Percentiles rank a stretch among this genome's conserved stretches.
These are phyloP conservation scores for Porites australiensis DNA, from an alignment of 64 coral and sea anemone species.

Conservation along the genomic window DNA sequence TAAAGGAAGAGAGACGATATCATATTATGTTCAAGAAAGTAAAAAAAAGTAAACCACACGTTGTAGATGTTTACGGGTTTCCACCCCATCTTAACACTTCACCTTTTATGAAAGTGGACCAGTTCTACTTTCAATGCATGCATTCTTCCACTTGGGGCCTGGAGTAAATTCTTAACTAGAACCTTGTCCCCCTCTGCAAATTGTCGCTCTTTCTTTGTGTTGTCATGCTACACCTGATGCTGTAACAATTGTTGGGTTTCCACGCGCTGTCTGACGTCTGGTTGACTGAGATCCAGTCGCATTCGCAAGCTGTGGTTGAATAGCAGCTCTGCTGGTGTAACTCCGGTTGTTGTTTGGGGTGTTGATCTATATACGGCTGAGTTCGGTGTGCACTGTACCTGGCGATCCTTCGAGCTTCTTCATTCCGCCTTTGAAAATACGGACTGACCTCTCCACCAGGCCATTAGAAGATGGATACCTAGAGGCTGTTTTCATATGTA, in stretches of 20 bases:
- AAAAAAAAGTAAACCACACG: no score
- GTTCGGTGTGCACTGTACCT: not conserved
- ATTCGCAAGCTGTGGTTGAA: not conserved
- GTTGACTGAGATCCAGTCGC: not conserved
- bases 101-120: not conserved
- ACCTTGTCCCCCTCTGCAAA: not conserved
- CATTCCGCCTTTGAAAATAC: not conserved
- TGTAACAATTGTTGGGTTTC: not conserved
- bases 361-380: not conserved
- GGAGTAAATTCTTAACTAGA: not conserved
- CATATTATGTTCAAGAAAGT: no score
- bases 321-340: not conserved
- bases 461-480: not conserved
- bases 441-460: not conserved
- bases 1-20: no score
- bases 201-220: not conserved
- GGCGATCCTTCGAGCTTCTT: not conserved
- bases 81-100: conserved; percentile 10
- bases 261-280: not conserved
- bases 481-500: conserved; percentile 19
- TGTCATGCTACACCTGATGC: not conserved
- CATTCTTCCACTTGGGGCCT: not conserved
- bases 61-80: no score
- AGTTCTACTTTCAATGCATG: not conserved
- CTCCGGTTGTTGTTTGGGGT: not conserved